Evolutionary conservation across 2,797 vertebrate species (phyloP), one percentile per base, ranked within the genome.

Genomic region (Simalia tracyae): DNA sequence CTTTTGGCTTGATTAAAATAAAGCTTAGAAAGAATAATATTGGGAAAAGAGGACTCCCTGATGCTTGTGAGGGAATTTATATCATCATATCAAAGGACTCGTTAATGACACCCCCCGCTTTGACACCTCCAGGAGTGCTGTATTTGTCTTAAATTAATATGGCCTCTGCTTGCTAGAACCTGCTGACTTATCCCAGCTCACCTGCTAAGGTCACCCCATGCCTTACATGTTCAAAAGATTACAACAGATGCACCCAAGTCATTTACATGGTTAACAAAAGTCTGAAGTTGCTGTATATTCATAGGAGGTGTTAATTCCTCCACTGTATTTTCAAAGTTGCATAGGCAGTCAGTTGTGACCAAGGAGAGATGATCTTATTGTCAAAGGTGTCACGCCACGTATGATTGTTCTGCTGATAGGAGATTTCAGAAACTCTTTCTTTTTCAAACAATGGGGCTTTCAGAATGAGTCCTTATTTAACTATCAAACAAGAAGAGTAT

Each of bases 1-100:
- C 94, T 96, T 92, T 92, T 90, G 91, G 87, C 89, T 94, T 95
- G 96, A 96, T 96, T 94, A 93, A 94, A 95, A 84, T 90, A 31
- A 95, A 95, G 91, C 1, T 91, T 90, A 95, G 96, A 95, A 94
- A 94, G 95, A 94, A 93, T 96, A 96, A 97, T 95, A 93, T 92
- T 96, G 94, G 94, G 92, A 91, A 89, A 94, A 0, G 11, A 88
- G 61, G 93, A 90, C 97, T 97, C 96, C 96, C 95, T 95, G 89
- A 92, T 93, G 90, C 61, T 94, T 92, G 84, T 93, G 88, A 95
- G 89, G 86, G 92, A 92, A 91, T 26, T 88, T 93, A 28, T 95
- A 92, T 86, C 88, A 93, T 96, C 61, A 93, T 94, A 94, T 97
- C 96, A 97, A 96, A 97, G 96, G 81, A 6, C 1, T 26, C 64